Evolutionary conservation across 2,888 invertebrate genomes (phyloP).

Genomic region (Strigamia transsilvanica): DNA sequence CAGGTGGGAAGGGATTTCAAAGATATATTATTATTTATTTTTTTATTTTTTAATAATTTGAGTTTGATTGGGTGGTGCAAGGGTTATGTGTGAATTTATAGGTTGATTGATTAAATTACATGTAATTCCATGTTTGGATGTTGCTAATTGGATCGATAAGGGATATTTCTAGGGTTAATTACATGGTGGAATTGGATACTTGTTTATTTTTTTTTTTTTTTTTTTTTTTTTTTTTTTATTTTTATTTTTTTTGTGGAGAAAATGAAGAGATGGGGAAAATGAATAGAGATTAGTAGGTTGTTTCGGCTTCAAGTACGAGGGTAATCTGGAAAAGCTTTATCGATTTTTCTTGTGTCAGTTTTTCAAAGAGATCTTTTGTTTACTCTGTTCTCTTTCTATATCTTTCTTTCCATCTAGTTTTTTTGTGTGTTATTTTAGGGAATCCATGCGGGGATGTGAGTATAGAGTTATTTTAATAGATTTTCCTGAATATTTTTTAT

Average conservation of each 20-base stretch:
- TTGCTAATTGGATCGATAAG: conserved; percentile 1
- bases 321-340: conserved; percentile 23
- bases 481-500: not conserved
- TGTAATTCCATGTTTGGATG: conserved; percentile 28
- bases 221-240: too few species aligned
- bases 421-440: not conserved
- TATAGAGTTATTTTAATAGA: too few species aligned
- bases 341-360: conserved; percentile 35
- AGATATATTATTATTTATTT: not conserved
- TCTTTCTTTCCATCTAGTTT: not conserved
- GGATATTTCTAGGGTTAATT: conserved; percentile 29
- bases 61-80: not conserved
- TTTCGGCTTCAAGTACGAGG: conserved; percentile 3
- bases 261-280: not conserved
- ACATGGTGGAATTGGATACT: not conserved
- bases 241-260: not conserved
- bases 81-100: not conserved
- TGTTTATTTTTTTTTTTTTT: too few species aligned
- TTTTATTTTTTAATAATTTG: not conserved
- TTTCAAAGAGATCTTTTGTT: conserved; percentile 23
- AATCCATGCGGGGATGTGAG: not conserved
- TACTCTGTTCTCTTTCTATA: not conserved
- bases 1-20: not conserved
- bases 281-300: not conserved
- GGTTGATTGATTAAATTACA: conserved; percentile 22